phyloP scores from a whole-genome alignment of 2,113 vertebrate genomes.

The Lipophrys pholis region DNA sequence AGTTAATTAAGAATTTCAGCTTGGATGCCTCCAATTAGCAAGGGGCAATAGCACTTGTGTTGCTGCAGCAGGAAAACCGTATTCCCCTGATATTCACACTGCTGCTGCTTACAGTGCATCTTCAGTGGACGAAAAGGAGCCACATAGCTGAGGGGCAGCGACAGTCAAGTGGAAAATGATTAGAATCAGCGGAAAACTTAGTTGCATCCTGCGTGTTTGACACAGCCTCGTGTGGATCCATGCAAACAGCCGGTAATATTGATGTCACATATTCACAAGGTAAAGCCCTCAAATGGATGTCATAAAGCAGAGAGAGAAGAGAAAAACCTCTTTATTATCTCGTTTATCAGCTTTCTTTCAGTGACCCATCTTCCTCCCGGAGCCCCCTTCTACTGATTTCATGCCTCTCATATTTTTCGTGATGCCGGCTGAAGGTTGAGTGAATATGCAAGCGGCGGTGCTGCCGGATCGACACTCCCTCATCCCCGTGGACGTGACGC shows the following conservation, averaged over 20 bases:
- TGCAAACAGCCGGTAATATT: slow-evolving; percentile 3
- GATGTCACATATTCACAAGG: slow-evolving; percentile 23
- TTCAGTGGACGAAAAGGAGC: slow-evolving; percentile 52
- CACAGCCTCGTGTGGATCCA: slow-evolving; percentile 8
- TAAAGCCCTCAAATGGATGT: neutral
- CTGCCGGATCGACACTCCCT: slow-evolving; percentile 33
- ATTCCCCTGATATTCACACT: slow-evolving; percentile 72
- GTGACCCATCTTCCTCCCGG: slow-evolving; percentile 20
- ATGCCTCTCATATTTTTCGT: slow-evolving; percentile 43
- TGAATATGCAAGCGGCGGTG: slow-evolving; percentile 62
- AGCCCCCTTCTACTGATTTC: slow-evolving; percentile 50
- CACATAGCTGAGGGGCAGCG: neutral
- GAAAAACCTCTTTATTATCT: slow-evolving; percentile 10
- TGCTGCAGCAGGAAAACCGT: slow-evolving; percentile 72
- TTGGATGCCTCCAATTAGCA: slow-evolving; percentile 86
- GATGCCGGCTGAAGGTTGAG: slow-evolving; percentile 35
- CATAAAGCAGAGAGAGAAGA: slow-evolving; percentile 3
- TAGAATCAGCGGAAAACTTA: neutral
- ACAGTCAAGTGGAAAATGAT: neutral
- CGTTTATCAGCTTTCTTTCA: slow-evolving; percentile 19
- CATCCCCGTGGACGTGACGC: slow-evolving; percentile 22
- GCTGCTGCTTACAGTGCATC: slow-evolving; percentile 59
- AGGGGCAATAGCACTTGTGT: slow-evolving; percentile 77
- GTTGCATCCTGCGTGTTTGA: slow-evolving; percentile 1
- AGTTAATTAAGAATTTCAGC: slow-evolving; percentile 89